Conservation (phyloP, 2,888 invertebrate genomes). For the Eudemis profundana region DNA sequence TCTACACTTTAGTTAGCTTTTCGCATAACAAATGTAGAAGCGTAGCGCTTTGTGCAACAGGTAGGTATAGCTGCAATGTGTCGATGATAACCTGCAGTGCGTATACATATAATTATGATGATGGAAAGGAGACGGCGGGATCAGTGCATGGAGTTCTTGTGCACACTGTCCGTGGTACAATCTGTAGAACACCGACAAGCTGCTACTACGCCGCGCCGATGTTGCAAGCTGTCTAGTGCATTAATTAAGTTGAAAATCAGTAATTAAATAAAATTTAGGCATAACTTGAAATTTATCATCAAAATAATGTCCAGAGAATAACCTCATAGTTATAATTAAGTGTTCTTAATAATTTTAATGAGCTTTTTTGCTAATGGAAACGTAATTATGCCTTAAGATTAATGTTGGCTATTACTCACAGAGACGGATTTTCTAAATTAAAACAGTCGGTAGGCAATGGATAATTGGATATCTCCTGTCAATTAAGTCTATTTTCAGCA, state of each 20-base stretch:
- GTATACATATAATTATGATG: too few species aligned
- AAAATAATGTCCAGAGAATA: background rate
- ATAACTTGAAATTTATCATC: background rate
- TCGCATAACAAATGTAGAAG: too few species aligned
- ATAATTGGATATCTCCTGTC: slow-evolving; percentile 7
- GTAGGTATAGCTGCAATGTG: too few species aligned
- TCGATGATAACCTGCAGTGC: too few species aligned
- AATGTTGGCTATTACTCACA: slow-evolving; percentile 57
- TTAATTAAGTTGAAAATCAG: background rate
- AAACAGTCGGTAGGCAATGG: slow-evolving; percentile 13
- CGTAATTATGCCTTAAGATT: slow-evolving; percentile 47
- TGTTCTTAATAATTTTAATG: slow-evolving; percentile 10
- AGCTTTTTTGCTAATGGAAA: slow-evolving; percentile 16
- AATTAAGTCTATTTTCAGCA: background rate
- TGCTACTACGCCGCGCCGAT: too few species aligned
- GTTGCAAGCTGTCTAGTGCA: too few species aligned
- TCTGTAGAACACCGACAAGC: too few species aligned
- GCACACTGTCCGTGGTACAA: too few species aligned
- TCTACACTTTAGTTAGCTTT: too few species aligned
- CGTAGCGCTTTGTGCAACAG: too few species aligned
- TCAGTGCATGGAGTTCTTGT: too few species aligned
- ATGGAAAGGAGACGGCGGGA: too few species aligned
- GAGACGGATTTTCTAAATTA: slow-evolving; percentile 27
- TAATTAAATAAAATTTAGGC: background rate
- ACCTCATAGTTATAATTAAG: background rate